A percentile compares a stretch with the other conserved stretches of the same genome.
phyloP scores from a whole-genome alignment of 2,797 vertebrate species.

The Lepilemur septentrionalis region DNA sequence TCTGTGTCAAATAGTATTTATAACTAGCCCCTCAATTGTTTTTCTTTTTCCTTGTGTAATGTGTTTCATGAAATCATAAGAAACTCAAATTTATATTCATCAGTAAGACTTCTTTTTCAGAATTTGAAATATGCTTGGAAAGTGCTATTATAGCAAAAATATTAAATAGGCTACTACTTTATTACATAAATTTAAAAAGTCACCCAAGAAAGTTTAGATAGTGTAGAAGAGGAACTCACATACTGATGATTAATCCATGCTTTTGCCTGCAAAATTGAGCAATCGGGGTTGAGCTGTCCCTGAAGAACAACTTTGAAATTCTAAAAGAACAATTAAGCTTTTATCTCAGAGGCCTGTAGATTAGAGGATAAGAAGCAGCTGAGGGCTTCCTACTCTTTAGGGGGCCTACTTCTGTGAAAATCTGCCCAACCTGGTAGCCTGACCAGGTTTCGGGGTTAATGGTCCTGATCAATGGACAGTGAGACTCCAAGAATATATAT shows the following conservation, averaged over 20 bases:
- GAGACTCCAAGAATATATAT: neutral
- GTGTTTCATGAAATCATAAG: neutral
- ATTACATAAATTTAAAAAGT: neutral
- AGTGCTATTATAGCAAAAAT: constrained; percentile 30
- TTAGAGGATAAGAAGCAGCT: neutral
- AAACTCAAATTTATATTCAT: constrained; percentile 11
- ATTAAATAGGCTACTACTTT: neutral
- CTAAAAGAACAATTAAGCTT: neutral
- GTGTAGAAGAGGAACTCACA: neutral
- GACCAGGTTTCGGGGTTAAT: neutral
- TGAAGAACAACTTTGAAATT: constrained; percentile 39
- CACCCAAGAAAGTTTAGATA: constrained; percentile 15
- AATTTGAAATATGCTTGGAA: constrained; percentile 49
- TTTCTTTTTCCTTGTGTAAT: constrained; percentile 2
- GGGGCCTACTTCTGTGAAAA: neutral
- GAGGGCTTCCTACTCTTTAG: neutral
- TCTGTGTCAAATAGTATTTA: neutral
- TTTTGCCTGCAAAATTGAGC: constrained; percentile 42
- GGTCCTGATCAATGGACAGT: neutral
- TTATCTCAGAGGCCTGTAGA: constrained; percentile 12
- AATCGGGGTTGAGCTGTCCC: neutral
- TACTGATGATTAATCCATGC: neutral
- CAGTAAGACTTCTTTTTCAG: neutral
- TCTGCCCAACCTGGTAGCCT: neutral
- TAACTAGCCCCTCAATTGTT: neutral